A percentile compares a stretch with the other conserved stretches of the same genome.
These are phyloP conservation scores for Drosophila macrospina DNA, from an alignment of 2,888 invertebrate genomes.

Conservation along the genomic window DNA sequence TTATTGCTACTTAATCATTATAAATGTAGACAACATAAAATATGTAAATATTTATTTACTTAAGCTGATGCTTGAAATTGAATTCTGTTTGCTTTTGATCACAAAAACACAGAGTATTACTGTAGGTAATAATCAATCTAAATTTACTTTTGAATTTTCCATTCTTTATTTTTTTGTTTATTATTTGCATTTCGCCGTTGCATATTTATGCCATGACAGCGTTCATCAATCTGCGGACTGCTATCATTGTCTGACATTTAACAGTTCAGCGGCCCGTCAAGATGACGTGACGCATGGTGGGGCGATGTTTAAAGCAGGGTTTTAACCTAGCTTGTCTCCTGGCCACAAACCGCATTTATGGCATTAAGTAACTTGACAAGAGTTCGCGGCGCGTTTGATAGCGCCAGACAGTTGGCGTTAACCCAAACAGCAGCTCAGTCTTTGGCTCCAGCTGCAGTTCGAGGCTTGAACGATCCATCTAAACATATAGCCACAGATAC, in stretches of 20 bases:
- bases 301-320: constrained; percentile 13
- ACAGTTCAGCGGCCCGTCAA: constrained; percentile 68
- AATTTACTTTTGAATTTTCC: constrained; percentile 15
- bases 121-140: neutral
- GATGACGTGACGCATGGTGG: constrained; percentile 30
- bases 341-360: constrained; percentile 62
- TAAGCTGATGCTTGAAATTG: no score
- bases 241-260: constrained; percentile 64
- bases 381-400: constrained; percentile 69
- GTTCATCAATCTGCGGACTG: constrained; percentile 60
- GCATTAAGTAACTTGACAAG: constrained; percentile 72
- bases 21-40: neutral
- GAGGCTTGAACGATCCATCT: constrained; percentile 30
- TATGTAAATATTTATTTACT: no score
- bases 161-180: no score
- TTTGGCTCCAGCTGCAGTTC: constrained; percentile 11
- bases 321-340: constrained; percentile 53
- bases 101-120: constrained; percentile 30
- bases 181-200: constrained; percentile 51
- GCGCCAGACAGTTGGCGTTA: constrained; percentile 62
- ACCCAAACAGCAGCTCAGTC: constrained; percentile 53
- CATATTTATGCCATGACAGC: constrained; percentile 58
- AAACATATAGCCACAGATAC: constrained; percentile 20
- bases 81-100: neutral
- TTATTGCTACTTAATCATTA: no score